Percentiles rank a stretch among this genome's conserved stretches.
Evolutionary conservation across 2,797 vertebrate genomes (phyloP).

Genomic region (Poecilia velifera): DNA sequence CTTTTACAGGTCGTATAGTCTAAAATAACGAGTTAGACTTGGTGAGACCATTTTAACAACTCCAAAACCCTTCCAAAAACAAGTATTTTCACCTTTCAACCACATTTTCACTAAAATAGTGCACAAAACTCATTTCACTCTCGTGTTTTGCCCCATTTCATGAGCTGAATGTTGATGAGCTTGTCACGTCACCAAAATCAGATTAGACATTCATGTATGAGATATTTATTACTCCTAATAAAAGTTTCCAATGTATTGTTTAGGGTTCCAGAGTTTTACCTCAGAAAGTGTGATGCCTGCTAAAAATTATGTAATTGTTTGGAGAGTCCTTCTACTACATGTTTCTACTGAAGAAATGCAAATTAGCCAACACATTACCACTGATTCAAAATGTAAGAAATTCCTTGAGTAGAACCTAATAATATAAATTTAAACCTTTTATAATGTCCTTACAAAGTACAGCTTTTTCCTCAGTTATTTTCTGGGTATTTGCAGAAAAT

Average conservation of each 20-base stretch:
- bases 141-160: neutral
- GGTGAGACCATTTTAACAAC: neutral
- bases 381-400: neutral
- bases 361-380: neutral
- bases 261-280: neutral
- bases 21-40: neutral
- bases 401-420: neutral
- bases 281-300: neutral
- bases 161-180: neutral
- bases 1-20: neutral
- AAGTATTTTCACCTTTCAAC: neutral
- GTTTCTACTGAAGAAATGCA: neutral
- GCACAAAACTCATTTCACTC: neutral
- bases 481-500: conserved; percentile 19
- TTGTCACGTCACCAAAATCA: too few species aligned
- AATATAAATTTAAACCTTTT: neutral
- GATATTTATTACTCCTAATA: too few species aligned
- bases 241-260: neutral
- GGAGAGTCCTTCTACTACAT: neutral
- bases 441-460: neutral
- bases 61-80: neutral
- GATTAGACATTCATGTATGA: too few species aligned
- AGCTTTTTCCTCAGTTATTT: neutral
- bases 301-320: neutral
- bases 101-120: neutral